These are phyloP conservation scores for Chionoecetes opilio DNA, from an alignment of 1,140 invertebrate genomes.

Conservation along the genomic window DNA sequence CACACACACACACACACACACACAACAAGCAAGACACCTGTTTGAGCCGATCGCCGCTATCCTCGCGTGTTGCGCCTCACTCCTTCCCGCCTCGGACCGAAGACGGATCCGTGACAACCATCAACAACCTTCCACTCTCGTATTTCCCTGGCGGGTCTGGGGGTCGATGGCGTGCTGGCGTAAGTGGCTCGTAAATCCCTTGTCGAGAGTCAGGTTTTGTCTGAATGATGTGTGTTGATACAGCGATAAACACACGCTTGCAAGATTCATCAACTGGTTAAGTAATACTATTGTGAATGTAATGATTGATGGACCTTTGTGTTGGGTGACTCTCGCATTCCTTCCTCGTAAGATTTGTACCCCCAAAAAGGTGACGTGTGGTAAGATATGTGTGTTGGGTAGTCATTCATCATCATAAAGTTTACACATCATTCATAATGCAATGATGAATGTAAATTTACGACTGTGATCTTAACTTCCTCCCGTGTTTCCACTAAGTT, in stretches of 20 bases:
- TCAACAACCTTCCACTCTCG: background rate
- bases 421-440: no score
- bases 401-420: no score
- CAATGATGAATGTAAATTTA: no score
- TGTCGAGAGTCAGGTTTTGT: background rate
- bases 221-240: background rate
- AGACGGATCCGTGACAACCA: background rate
- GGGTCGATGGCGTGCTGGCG: background rate
- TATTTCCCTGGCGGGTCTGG: background rate
- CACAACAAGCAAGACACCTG: background rate
- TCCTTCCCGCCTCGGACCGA: background rate
- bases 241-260: background rate
- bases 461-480: no score
- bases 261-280: background rate
- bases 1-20: background rate
- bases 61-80: no score
- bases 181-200: constrained; percentile 28
- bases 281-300: background rate
- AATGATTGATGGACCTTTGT: no score
- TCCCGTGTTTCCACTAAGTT: no score
- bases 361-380: no score
- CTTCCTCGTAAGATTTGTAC: no score
- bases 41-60: no score
- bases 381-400: no score
- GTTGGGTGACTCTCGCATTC: no score